Evolutionary conservation across 2,113 vertebrate genomes (phyloP).

Genomic region (Galbula dea): DNA sequence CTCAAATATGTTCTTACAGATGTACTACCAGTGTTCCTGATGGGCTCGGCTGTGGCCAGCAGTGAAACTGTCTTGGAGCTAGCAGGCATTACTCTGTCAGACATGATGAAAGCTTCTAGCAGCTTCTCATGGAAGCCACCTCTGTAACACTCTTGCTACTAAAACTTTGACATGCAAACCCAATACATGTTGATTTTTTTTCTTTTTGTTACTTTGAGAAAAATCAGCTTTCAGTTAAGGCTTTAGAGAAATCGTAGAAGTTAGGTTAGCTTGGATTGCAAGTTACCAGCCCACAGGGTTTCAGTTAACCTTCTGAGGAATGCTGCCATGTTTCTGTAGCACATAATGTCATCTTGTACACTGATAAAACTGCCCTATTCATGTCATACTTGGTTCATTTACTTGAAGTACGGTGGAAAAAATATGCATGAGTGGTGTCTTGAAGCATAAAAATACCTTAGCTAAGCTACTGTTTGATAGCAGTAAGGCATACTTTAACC

Average conservation of each 20-base stretch:
- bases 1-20: background rate
- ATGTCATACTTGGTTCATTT: background rate
- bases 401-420: background rate
- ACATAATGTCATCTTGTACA: background rate
- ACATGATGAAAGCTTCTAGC: background rate
- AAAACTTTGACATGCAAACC: background rate
- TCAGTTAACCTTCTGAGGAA: background rate
- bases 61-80: accelerated
- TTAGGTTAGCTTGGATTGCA: background rate
- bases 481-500: accelerated
- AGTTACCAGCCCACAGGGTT: background rate
- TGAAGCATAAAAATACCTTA: background rate
- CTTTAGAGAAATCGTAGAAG: background rate
- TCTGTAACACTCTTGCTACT: background rate
- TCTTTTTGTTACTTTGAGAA: background rate
- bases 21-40: accelerated
- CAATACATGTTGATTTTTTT: background rate
- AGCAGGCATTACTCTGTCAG: background rate
- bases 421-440: accelerated
- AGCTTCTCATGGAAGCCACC: background rate
- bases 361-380: background rate
- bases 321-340: background rate
- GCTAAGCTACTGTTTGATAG: background rate
- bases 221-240: background rate
- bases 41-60: background rate